Evolutionary conservation across 2,888 invertebrate species (phyloP), one percentile per base, ranked within the genome.

Genomic region (Lobophora halterata): DNA sequence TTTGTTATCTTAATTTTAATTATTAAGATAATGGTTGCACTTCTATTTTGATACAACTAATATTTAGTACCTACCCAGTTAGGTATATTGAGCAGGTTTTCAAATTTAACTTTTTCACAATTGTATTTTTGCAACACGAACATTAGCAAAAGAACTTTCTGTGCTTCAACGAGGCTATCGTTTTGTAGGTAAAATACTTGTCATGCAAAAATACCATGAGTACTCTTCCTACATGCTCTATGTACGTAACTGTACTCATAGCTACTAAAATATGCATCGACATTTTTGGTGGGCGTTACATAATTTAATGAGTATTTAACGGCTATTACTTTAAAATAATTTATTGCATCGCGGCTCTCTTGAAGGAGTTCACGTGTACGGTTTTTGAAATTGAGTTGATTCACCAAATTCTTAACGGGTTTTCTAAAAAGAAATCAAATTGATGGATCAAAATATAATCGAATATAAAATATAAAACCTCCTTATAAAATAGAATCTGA

Each of bases 191-290:
- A n/a, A n/a, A n/a, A n/a, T n/a, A 18, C 8, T 8, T n/a, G n/a
- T n/a, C n/a, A 13, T 17, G 23, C 5, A 28, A 10, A 30, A 29
- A 30, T 5, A 1, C 2, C 3, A n/a, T 14, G 6, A n/a, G 10
- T 6, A 30, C 26, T 28, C 9, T 6, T 18, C 44, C 42, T 51
- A 17, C 13, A 25, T 58, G 45, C 25, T 66, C 63, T 66, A 36
- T 64, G 62, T 18, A 27, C 24, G 39, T 79, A 79, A 78, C 77
- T 75, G 80, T 78, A 72, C 64, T 59, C 64, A 58, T 68, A 63
- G 67, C 63, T 68, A 76, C 69, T 79, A 77, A 79, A 73, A 70
- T 78, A 82, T 80, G 70, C 78, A 75, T 70, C 71, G 74, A 73
- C 73, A 74, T 65, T 78, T 80, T 77, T 56, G 71, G 76, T 59